A percentile compares a stretch with the other conserved stretches of the same genome.
Conservation (phyloP, 2,888 invertebrate species). For the Acleris laterana region DNA sequence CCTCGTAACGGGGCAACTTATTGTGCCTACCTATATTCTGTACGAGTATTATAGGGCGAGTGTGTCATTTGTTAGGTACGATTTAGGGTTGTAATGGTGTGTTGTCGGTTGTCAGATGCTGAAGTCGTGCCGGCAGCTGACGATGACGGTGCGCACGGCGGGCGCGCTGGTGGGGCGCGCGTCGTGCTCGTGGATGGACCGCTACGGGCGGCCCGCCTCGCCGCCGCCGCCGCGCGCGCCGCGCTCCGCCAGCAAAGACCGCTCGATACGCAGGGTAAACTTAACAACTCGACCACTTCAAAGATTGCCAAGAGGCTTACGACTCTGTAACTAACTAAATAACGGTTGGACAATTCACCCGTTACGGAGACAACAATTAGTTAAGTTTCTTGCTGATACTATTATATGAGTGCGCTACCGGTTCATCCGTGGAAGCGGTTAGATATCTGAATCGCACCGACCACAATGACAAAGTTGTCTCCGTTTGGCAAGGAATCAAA, state of each 20-base stretch:
- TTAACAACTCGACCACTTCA: background rate
- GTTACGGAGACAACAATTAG: too few relatives aligned
- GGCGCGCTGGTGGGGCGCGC: slow-evolving; percentile 90
- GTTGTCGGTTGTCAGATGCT: slow-evolving; percentile 86
- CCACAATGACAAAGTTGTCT: slow-evolving; percentile 34
- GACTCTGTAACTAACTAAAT: too few relatives aligned
- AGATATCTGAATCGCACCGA: slow-evolving; percentile 4
- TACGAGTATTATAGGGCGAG: too few relatives aligned
- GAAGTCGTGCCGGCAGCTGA: slow-evolving; percentile 93
- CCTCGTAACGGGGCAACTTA: slow-evolving; percentile 9
- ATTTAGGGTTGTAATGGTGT: background rate
- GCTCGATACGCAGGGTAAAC: slow-evolving; percentile 86
- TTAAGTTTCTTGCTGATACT: too few relatives aligned
- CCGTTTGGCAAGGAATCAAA: slow-evolving; percentile 31
- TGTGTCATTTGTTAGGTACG: background rate
- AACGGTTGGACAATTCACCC: too few relatives aligned
- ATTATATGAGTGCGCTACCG: too few relatives aligned
- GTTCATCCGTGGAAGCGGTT: too few relatives aligned
- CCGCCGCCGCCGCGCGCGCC: slow-evolving; percentile 83
- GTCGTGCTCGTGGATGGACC: slow-evolving; percentile 97
- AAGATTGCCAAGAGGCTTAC: background rate
- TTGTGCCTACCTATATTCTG: background rate
- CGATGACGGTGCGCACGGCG: slow-evolving; percentile 94
- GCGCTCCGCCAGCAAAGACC: slow-evolving; percentile 85
- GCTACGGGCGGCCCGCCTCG: slow-evolving; percentile 94